Evolutionary conservation across 2,113 vertebrate genomes (phyloP).

Genomic region (Empidonax traillii): DNA sequence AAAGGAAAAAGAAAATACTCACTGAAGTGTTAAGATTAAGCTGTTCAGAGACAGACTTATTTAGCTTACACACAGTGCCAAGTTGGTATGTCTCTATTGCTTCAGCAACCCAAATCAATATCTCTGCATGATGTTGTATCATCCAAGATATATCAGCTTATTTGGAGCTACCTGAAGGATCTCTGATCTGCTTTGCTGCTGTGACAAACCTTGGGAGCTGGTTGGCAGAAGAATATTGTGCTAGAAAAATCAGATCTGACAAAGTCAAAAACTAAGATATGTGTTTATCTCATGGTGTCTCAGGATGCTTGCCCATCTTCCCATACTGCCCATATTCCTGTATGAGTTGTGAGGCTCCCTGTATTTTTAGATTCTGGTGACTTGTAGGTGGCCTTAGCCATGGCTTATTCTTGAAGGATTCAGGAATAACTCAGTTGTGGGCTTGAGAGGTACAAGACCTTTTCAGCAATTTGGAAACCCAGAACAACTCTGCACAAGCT

Average conservation of each 20-base stretch:
- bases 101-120: neutral
- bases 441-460: neutral
- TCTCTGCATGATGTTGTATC: neutral
- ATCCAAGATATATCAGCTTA: neutral
- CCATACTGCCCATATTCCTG: neutral
- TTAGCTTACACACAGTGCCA: neutral
- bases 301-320: accelerated
- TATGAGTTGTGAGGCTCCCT: neutral
- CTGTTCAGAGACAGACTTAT: neutral
- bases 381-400: neutral
- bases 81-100: neutral
- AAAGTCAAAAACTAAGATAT: neutral
- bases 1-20: neutral
- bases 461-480: neutral
- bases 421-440: accelerated
- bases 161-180: neutral
- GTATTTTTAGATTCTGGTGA: neutral
- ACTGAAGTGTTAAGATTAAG: neutral
- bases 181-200: neutral
- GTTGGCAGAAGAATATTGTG: neutral
- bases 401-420: neutral
- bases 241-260: neutral
- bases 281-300: neutral
- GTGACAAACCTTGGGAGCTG: neutral
- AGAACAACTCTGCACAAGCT: neutral